Evolutionary conservation across 2,888 invertebrate species (phyloP), one percentile per base, ranked within the genome.

Genomic region (Psococerastis gibbosa): DNA sequence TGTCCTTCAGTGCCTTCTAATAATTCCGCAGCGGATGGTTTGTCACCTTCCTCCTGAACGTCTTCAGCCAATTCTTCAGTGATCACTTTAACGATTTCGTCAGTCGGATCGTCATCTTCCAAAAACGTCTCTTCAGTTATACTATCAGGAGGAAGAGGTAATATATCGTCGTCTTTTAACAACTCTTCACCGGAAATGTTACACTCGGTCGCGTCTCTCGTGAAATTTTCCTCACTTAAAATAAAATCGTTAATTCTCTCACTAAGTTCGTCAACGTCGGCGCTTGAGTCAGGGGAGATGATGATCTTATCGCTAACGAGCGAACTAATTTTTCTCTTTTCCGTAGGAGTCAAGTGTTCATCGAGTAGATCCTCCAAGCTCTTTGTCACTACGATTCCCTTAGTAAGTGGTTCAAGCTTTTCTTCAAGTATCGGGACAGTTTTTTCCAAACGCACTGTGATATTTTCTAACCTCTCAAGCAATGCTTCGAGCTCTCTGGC

Each of bases 261-360:
- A 22, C 38, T 38, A 3, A 38, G 20, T 6, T 38, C 38, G 5
- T 15, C 38, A 11, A 38, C 17, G 20, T 38, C 38, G 22, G 38
- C 38, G 38, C 38, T 38, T 22, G 38, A 38, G 22, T 38, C 38
- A 13, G 38, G 38, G 5, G 38, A 38, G 18, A 38, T 38, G 18
- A 22, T n/a, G 33, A 16, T 33, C 11, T 38, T 22, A 20, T 38
- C 22, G 17, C n/a, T 18, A 38, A 38, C 20, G 20, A 38, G 22
- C 5, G n/a, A 4, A 11, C 22, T 38, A 38, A 38, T 17, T 6
- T 38, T 38, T 38, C 20, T 20, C 20, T 38, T 38, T 38, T 38
- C 38, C 3, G 38, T 38, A 5, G 38, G 38, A 38, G 38, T 38
- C 16, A 38, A 20, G 20, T 38, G 38, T 22, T 38, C 38, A 20